Evolutionary conservation across 2,113 vertebrate genomes (phyloP).

Genomic region (Cyanistes caeruleus): DNA sequence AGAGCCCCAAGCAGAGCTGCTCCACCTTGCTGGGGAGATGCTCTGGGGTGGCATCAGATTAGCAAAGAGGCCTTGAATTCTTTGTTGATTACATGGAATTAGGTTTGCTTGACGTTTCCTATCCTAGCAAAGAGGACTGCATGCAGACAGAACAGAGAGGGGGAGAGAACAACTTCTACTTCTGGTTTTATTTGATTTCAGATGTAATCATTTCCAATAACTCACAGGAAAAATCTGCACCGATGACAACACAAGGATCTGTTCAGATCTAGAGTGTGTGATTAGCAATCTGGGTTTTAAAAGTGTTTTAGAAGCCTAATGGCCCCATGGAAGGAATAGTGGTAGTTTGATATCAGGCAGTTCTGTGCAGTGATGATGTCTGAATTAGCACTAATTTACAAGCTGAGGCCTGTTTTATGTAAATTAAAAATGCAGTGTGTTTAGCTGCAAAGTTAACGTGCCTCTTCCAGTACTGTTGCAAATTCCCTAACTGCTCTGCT

Average conservation of each 20-base stretch:
- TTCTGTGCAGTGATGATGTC: not conserved
- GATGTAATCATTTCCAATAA: not conserved
- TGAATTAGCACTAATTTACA: not conserved
- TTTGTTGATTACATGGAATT: not conserved
- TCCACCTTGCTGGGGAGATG: not conserved
- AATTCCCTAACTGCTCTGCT: not conserved
- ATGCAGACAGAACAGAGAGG: not conserved
- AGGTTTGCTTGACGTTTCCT: not conserved
- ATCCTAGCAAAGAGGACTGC: not conserved
- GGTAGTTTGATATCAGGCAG: not conserved
- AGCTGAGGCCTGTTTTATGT: not conserved
- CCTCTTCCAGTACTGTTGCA: not conserved
- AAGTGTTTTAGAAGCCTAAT: slow-evolving; percentile 46
- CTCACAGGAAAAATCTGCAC: not conserved
- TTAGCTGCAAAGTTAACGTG: not conserved
- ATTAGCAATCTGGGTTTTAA: slow-evolving; percentile 23
- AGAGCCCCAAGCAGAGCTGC: not conserved
- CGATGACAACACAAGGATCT: not conserved
- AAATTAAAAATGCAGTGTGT: not conserved
- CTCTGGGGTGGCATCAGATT: not conserved
- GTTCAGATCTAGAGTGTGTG: not conserved
- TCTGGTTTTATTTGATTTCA: not conserved
- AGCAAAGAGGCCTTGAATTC: not conserved
- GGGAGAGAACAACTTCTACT: not conserved
- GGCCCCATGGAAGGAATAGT: not conserved